Conservation (phyloP, 2,797 vertebrate species). For the Lithobates pipiens region DNA sequence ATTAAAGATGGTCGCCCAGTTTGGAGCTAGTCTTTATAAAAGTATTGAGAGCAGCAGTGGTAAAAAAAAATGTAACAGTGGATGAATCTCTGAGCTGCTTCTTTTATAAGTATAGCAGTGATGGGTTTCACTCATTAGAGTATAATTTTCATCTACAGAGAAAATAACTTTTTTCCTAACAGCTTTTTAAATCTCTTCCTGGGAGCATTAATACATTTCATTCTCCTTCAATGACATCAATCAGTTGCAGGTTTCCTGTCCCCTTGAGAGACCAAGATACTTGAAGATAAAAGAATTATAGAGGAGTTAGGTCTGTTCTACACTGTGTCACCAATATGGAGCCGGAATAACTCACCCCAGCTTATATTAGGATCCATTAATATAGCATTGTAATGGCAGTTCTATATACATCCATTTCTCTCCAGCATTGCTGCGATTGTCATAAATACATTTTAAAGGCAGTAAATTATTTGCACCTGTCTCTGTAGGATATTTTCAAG, state of each 20-base stretch:
- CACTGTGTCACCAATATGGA: background rate
- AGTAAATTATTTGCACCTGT: slow-evolving; percentile 9
- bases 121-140: slow-evolving; percentile 20
- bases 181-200: slow-evolving; percentile 29
- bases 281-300: slow-evolving; percentile 33
- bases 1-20: too few species aligned
- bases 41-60: too few species aligned
- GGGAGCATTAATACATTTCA: slow-evolving; percentile 24
- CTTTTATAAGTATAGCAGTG: background rate
- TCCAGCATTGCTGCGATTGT: background rate
- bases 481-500: background rate
- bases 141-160: slow-evolving; percentile 7
- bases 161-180: slow-evolving; percentile 6
- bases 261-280: slow-evolving; percentile 14
- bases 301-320: slow-evolving; percentile 16
- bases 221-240: slow-evolving; percentile 22
- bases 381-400: background rate
- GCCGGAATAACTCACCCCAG: slow-evolving; percentile 5
- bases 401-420: slow-evolving; percentile 15
- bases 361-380: slow-evolving; percentile 1
- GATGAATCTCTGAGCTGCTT: background rate
- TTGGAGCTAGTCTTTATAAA: too few species aligned
- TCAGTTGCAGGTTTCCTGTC: slow-evolving; percentile 24
- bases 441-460: background rate
- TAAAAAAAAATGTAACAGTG: too few species aligned